phyloP scores from a whole-genome alignment of 2,113 vertebrate species.

The Oceanodroma tethys region DNA sequence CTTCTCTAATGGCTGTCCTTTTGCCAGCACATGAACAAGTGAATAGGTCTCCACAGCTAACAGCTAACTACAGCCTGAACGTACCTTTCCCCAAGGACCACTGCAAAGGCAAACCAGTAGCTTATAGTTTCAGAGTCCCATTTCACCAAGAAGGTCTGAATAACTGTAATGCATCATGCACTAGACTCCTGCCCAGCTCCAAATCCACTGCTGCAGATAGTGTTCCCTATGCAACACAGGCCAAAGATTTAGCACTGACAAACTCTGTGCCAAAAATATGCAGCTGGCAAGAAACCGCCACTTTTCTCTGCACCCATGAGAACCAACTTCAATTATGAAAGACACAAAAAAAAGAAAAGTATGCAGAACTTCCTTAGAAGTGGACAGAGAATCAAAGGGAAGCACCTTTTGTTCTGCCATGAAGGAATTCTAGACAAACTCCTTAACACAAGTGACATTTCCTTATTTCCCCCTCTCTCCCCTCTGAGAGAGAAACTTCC shows the following conservation, averaged over 20 bases:
- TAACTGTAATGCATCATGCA: neutral
- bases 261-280: neutral
- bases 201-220: neutral
- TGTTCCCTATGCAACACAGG: neutral
- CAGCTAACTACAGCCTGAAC: neutral
- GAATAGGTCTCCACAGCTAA: neutral
- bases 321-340: neutral
- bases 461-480: neutral
- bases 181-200: neutral
- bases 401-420: neutral
- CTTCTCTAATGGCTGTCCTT: neutral
- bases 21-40: neutral
- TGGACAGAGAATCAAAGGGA: neutral
- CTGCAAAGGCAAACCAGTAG: neutral
- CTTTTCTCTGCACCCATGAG: neutral
- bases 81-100: neutral
- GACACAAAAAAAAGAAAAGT: neutral
- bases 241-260: neutral
- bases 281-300: neutral
- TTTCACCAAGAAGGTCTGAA: neutral
- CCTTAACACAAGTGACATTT: conserved; percentile 6
- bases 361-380: neutral
- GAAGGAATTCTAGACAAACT: conserved; percentile 20
- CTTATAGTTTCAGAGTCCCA: neutral
- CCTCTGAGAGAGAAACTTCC: neutral